Evolutionary conservation across 2,113 vertebrate species (phyloP).

Genomic region (Balaeniceps rex): DNA sequence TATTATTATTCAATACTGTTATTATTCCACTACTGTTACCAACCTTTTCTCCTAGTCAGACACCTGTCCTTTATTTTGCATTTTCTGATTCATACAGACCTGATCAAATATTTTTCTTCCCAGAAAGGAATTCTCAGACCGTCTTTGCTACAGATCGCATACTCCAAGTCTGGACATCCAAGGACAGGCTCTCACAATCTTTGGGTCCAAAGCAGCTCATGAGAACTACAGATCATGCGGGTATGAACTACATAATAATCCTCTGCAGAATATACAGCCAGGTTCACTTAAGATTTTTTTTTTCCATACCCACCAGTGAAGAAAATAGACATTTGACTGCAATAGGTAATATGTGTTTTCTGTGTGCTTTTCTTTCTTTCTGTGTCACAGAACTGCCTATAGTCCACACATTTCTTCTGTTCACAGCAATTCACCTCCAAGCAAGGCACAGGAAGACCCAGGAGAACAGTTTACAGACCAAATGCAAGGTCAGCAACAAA

Average conservation of each 20-base stretch:
- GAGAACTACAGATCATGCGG: background rate
- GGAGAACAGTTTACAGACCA: background rate
- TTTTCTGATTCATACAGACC: background rate
- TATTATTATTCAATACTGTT: background rate
- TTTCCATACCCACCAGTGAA: background rate
- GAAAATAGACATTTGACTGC: background rate
- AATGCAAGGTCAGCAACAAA: slow-evolving; percentile 2
- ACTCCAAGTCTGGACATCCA: background rate
- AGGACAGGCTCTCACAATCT: background rate
- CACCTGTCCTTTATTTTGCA: background rate
- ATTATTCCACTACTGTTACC: background rate
- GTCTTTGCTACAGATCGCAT: background rate
- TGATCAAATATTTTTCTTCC: background rate
- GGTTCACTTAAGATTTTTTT: background rate
- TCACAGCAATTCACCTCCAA: background rate
- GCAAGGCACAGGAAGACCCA: background rate
- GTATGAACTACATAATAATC: background rate
- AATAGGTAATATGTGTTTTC: background rate
- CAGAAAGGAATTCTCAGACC: background rate
- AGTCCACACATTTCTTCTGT: background rate
- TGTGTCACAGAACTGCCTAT: background rate
- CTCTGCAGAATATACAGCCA: background rate
- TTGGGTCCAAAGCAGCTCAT: background rate
- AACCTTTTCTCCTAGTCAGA: background rate
- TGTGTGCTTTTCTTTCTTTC: background rate